Evolutionary conservation across 2,113 vertebrate genomes (phyloP).

Genomic region (Canis aureus): DNA sequence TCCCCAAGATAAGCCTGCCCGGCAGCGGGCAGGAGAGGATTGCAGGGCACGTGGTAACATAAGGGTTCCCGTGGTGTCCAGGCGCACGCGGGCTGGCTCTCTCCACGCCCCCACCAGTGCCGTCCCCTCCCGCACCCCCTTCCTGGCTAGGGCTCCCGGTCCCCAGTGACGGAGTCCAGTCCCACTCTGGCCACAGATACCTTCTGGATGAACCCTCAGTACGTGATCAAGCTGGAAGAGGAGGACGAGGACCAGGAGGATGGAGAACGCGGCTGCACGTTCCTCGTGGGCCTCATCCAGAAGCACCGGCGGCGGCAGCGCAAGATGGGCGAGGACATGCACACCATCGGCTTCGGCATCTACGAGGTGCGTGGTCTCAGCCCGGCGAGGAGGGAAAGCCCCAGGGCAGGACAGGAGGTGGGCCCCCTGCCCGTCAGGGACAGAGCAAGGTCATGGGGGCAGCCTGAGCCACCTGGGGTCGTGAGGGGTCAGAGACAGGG

Average conservation of each 20-base stretch:
- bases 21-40: background rate
- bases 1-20: background rate
- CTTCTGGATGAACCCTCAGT: slow-evolving; percentile 97
- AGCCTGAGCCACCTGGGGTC: background rate
- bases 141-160: background rate
- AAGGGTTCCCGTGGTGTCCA: background rate
- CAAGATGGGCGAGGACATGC: slow-evolving; percentile 96
- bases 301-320: slow-evolving; percentile 94
- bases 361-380: slow-evolving; percentile 90
- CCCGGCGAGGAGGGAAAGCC: background rate
- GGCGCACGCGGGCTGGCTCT: background rate
- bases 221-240: slow-evolving; percentile 93
- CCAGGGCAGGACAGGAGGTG: no score
- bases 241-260: slow-evolving; percentile 95
- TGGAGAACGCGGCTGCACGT: slow-evolving; percentile 92
- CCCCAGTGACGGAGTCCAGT: background rate
- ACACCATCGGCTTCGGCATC: slow-evolving; percentile 96
- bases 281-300: slow-evolving; percentile 96
- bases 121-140: rapidly evolving
- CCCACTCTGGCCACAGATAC: slow-evolving; percentile 88
- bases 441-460: background rate
- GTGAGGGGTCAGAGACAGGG: background rate
- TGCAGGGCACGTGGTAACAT: rapidly evolving
- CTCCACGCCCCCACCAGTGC: background rate
- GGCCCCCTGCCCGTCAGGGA: no score